These are phyloP conservation scores for Syngnathus floridae DNA, from an alignment of 2,113 vertebrate genomes.

Conservation along the genomic window DNA sequence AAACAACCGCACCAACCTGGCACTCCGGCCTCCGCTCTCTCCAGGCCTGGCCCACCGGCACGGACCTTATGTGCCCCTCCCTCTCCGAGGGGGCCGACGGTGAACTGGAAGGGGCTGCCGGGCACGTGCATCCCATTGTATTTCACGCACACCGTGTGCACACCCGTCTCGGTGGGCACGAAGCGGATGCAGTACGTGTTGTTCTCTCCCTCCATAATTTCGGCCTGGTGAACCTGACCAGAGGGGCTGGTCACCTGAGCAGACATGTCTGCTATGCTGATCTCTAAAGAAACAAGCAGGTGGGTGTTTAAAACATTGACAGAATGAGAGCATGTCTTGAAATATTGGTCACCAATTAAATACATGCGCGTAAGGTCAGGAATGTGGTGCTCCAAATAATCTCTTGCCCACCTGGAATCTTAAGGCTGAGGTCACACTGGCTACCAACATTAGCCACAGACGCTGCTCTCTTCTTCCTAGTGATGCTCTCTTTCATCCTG, in stretches of 20 bases:
- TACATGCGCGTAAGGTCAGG: neutral
- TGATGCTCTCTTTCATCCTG: slow-evolving; percentile 89
- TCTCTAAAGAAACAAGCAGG: slow-evolving; percentile 65
- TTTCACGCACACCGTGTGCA: slow-evolving; percentile 87
- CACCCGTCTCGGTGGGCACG: slow-evolving; percentile 83
- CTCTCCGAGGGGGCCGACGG: slow-evolving; percentile 85
- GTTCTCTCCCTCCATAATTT: slow-evolving; percentile 88
- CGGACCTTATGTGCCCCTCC: slow-evolving; percentile 87
- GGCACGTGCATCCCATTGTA: slow-evolving; percentile 86
- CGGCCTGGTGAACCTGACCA: slow-evolving; percentile 80
- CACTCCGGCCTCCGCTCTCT: slow-evolving; percentile 82
- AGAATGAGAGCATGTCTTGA: neutral
- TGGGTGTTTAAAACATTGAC: neutral
- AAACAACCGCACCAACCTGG: slow-evolving; percentile 69
- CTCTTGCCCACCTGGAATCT: slow-evolving; percentile 78
- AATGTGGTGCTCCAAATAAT: neutral
- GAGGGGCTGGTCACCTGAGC: slow-evolving; percentile 88
- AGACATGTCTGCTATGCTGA: slow-evolving; percentile 84
- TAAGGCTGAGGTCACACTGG: slow-evolving; percentile 85
- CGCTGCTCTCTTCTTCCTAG: slow-evolving; percentile 78
- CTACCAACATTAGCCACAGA: slow-evolving; percentile 86
- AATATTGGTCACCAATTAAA: neutral
- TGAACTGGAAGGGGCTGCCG: slow-evolving; percentile 90
- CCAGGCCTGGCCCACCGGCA: slow-evolving; percentile 83
- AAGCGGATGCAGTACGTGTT: slow-evolving; percentile 90